These are phyloP conservation scores for Notospermus geniculatus DNA, from an alignment of 1,140 invertebrate species.

Conservation along the genomic window DNA sequence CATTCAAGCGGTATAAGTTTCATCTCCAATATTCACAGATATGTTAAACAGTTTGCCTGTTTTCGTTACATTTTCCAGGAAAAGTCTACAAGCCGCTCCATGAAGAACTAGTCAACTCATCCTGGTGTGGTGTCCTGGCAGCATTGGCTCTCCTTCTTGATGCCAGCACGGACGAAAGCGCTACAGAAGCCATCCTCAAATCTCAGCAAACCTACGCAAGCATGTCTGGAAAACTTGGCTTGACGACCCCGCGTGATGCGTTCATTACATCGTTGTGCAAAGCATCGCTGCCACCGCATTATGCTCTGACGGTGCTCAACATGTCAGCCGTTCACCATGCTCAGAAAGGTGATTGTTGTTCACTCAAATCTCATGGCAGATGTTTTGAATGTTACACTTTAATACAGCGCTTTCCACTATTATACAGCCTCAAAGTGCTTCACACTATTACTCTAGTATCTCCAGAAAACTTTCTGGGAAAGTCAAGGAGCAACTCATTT, in stretches of 20 bases:
- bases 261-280: constrained; percentile 93
- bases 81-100: constrained; percentile 33
- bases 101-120: constrained; percentile 83
- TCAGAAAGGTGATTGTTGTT: neutral
- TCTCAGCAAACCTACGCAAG: constrained; percentile 84
- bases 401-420: too few species aligned
- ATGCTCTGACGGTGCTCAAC: constrained; percentile 84
- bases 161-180: constrained; percentile 90
- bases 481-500: too few species aligned
- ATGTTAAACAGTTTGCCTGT: too few species aligned
- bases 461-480: too few species aligned
- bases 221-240: constrained; percentile 71
- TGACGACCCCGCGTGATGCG: constrained; percentile 79
- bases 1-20: too few species aligned
- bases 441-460: too few species aligned
- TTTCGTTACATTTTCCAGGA: too few species aligned
- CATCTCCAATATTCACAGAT: too few species aligned
- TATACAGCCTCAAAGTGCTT: too few species aligned
- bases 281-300: constrained; percentile 90
- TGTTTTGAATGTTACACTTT: too few species aligned
- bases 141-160: constrained; percentile 89
- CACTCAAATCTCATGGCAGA: neutral
- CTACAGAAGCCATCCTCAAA: constrained; percentile 84
- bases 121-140: constrained; percentile 90
- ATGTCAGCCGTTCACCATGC: constrained; percentile 9